Conservation (phyloP, 2,113 vertebrate genomes). For the Psittacula cyanocephala region DNA sequence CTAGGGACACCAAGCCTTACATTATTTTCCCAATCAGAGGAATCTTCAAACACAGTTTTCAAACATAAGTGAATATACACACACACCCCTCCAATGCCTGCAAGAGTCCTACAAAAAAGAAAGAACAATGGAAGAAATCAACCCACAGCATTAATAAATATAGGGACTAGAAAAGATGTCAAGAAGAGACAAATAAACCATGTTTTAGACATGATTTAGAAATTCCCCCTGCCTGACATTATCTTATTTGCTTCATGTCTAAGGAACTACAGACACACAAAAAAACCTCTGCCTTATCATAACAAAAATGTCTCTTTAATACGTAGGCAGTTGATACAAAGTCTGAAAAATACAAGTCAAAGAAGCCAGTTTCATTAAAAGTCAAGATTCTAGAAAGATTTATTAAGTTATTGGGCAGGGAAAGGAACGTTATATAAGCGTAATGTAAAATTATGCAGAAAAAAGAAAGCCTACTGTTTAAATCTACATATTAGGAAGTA, state of each 20-base stretch:
- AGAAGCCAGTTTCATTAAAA: background rate
- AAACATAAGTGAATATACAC: background rate
- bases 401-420: background rate
- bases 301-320: background rate
- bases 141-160: background rate
- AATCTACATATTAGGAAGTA: background rate
- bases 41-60: background rate
- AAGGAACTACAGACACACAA: background rate
- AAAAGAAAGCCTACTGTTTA: background rate
- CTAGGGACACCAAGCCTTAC: background rate
- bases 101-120: background rate
- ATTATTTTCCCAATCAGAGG: background rate
- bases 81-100: rapidly evolving
- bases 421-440: background rate
- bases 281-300: background rate
- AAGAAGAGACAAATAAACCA: background rate
- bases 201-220: background rate
- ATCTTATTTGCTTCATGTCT: background rate
- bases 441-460: background rate
- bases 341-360: background rate
- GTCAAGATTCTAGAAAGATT: background rate
- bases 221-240: background rate
- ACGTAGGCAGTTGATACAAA: background rate
- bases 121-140: background rate
- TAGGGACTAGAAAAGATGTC: background rate